Percentiles rank a stretch among this genome's conserved stretches.
These are phyloP conservation scores for Lycocerus yunnanus DNA, from an alignment of 2,888 invertebrate genomes.

Conservation along the genomic window DNA sequence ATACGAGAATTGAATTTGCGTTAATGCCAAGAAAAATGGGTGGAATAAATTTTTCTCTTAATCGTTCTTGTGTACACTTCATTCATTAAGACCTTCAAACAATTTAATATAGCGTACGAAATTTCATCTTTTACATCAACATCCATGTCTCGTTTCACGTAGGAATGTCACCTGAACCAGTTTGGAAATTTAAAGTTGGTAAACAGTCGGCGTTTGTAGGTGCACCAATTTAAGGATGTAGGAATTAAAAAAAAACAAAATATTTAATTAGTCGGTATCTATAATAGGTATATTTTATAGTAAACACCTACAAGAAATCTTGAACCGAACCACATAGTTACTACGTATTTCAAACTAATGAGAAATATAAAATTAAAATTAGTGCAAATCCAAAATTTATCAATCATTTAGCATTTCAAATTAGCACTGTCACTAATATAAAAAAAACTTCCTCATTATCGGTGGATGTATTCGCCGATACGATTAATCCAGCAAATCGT, in stretches of 20 bases:
- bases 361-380: neutral
- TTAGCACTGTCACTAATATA: neutral
- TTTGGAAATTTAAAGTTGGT: conserved; percentile 4
- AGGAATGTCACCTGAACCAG: conserved; percentile 2
- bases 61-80: neutral
- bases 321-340: neutral
- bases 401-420: neutral
- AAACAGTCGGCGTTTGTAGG: neutral
- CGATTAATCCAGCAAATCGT: neutral
- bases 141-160: neutral
- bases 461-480: neutral
- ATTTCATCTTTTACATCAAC: neutral
- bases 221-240: neutral
- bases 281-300: no score
- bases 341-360: no score
- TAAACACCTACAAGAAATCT: neutral
- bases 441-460: neutral
- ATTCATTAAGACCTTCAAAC: conserved; percentile 3
- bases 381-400: neutral
- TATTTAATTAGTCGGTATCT: neutral
- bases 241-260: neutral
- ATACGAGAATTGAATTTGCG: conserved; percentile 8
- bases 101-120: neutral
- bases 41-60: neutral
- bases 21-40: conserved; percentile 1